Evolutionary conservation across 2,113 vertebrate species (phyloP), one percentile per base, ranked within the genome.

Genomic region (Pelodiscus sinensis): DNA sequence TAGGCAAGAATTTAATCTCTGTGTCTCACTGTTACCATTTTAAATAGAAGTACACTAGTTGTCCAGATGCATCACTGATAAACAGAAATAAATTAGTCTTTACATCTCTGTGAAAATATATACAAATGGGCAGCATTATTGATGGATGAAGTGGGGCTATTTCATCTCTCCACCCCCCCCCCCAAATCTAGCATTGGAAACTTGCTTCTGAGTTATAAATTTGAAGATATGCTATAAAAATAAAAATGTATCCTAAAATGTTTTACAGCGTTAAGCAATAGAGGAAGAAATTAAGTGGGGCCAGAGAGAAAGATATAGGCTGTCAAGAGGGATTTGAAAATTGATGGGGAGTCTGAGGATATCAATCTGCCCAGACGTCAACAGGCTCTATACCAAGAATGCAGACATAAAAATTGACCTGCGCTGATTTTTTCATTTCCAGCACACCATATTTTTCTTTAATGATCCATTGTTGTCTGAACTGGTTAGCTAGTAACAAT

Each of bases 281-380:
- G n/a, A 81, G 35, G 71, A 75, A 75, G 79, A 95, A 86, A 88
- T 65, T 79, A 92, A 93, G 90, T 52, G 81, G 56, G 79, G 38
- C 91, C 75, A 55, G 90, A 75, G 22, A 62, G 58, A 1, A 1
- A 51, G 73, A 6, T 29, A 73, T 22, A 29, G 24, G 24, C 29
- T 75, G 65, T 51, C 81, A 88, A 79, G 54, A 52, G 82, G 8
- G 24, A 57, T n/a, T 83, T 50, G 35, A 79, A 91, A 88, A 84
- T 0, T 88, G n/a, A 87, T 82, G 50, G 82, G 24, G 80, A 85
- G 77, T 31, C 44, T n/a, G 38, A 77, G 44, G 38, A 77, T 24
- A 51, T 52, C 0, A 16, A 83, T 90, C 81, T 71, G 7, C 87
- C 60, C 78, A 62, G 55, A 81, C 54, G 84, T 81, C 54, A 85